Conservation (phyloP, 2,797 vertebrate species). For the Tinamus major region DNA sequence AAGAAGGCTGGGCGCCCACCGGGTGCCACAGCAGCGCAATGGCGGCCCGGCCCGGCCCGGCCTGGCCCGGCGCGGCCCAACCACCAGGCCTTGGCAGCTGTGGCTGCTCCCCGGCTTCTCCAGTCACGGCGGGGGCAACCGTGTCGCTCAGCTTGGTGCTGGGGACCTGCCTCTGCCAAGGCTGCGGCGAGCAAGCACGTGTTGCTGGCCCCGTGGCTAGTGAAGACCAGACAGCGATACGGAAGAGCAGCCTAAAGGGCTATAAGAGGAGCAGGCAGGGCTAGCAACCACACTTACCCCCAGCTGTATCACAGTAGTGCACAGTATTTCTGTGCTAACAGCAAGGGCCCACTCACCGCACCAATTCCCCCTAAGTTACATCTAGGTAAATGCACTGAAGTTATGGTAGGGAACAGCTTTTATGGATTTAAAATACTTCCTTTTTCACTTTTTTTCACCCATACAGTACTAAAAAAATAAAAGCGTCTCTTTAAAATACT, state of each 20-base stretch:
- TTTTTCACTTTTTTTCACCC: not conserved
- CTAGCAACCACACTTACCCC: conserved; percentile 3
- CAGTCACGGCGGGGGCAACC: not conserved
- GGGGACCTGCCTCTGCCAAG: conserved; percentile 31
- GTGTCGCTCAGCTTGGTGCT: not conserved
- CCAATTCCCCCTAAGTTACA: not conserved
- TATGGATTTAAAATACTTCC: conserved; percentile 40
- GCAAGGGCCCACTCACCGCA: not conserved
- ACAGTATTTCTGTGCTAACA: not conserved
- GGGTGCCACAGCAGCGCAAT: not conserved
- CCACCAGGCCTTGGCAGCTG: not conserved
- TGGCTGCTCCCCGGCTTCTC: not conserved
- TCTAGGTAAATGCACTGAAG: conserved; percentile 33
- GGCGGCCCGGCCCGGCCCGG: not conserved
- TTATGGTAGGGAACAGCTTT: not conserved
- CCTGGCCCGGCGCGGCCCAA: not conserved
- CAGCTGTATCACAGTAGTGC: not conserved
- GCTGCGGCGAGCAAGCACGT: not conserved
- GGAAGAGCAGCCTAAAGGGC: not conserved
- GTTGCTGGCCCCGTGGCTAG: not conserved
- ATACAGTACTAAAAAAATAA: conserved; percentile 76
- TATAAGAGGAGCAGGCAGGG: conserved; percentile 1
- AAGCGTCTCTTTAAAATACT: conserved; percentile 63
- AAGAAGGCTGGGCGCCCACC: not conserved
- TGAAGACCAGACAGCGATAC: not conserved